Evolutionary conservation across 2,113 vertebrate genomes (phyloP), one percentile per base, ranked within the genome.

Genomic region (Rhinogobius similis): DNA sequence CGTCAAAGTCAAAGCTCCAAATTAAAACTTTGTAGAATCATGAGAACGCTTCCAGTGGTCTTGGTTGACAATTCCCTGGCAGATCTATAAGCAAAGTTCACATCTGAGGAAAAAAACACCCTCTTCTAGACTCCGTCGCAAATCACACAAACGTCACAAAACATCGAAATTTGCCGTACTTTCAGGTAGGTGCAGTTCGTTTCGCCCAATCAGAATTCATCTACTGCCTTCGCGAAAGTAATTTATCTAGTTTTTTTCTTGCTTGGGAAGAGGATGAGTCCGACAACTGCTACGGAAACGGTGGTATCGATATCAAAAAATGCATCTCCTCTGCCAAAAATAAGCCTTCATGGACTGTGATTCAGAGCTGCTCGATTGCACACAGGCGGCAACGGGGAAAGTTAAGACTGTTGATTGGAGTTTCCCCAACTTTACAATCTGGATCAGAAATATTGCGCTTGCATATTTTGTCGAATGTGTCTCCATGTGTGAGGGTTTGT

Each of bases 71-170:
- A 67, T 64, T 65, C 70, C 56, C 46, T 24, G 70, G 63, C 53
- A 55, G 21, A 59, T 69, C 72, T 46, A n/a, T n/a, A 75, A 79
- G 71, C 73, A 72, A 75, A 84, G 87, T 82, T 72, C 79, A 84
- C 76, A 67, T 75, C 27, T 32, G 62, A 63, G 62, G 82, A 68
- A 64, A 43, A 48, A 83, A 72, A 63, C 27, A 39, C 77, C 75
- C 79, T 83, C 75, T 68, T 78, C 46, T 65, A 65, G 67, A 85
- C 77, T 73, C 68, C 67, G 68, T 82, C 71, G 76, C 74, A 79
- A 76, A 77, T 72, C 64, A 81, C 86, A 86, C 69, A 84, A 84
- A 86, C 77, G 78, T 77, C 82, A 89, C 82, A 72, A 74, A 82
- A 91, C 85, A 85, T 76, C 65, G 76, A 82, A 75, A 84, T 76